Evolutionary conservation across 2,113 vertebrate genomes (phyloP).

Genomic region (Nannobrachium achirus): DNA sequence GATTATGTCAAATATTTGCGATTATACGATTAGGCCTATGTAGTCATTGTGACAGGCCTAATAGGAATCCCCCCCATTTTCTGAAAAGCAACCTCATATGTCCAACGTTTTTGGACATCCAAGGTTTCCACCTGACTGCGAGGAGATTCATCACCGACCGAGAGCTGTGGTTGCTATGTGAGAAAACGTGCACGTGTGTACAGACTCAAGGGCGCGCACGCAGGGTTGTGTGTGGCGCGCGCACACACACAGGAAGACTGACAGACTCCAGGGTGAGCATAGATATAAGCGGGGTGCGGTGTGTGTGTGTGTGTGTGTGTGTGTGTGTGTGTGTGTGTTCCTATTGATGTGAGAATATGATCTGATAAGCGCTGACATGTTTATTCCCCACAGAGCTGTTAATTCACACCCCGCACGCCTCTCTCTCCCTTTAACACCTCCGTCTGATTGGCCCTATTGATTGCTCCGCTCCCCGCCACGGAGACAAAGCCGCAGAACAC

Average conservation of each 20-base stretch:
- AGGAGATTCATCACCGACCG: too few relatives aligned
- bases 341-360: constrained; percentile 56
- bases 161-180: too few relatives aligned
- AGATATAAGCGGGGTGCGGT: constrained; percentile 21
- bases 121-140: too few relatives aligned
- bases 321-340: constrained; percentile 5
- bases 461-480: constrained; percentile 55
- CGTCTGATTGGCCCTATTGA: constrained; percentile 74
- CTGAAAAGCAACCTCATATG: too few relatives aligned
- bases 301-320: constrained; percentile 1
- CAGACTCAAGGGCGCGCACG: not conserved
- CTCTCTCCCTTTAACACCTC: constrained; percentile 65
- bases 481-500: constrained; percentile 55
- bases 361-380: constrained; percentile 74
- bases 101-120: too few relatives aligned
- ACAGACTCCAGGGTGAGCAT: too few relatives aligned
- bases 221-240: too few relatives aligned
- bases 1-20: too few relatives aligned
- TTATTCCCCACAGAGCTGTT: constrained; percentile 72
- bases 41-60: too few relatives aligned
- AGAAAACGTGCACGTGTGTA: not conserved
- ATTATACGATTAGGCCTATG: too few relatives aligned
- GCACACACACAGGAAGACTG: not conserved
- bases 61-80: too few relatives aligned
- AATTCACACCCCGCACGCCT: constrained; percentile 69